Conservation (phyloP, 2,888 invertebrate species). For the Melipona beecheii region DNA sequence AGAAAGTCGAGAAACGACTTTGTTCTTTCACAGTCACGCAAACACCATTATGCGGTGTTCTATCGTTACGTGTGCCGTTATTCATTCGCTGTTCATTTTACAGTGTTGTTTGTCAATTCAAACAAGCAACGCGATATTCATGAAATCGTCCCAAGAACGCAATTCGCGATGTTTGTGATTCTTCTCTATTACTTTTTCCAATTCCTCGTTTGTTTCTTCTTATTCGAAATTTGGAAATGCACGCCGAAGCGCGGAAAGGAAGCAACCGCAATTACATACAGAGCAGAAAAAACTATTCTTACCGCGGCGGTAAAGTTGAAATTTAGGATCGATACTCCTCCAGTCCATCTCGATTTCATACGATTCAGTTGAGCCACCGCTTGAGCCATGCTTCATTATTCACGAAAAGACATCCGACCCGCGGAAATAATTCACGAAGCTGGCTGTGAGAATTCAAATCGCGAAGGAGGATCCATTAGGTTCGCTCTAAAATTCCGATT, state of each 20-base stretch:
- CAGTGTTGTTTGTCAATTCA: conserved; percentile 66
- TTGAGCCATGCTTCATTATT: conserved; percentile 61
- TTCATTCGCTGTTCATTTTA: conserved; percentile 21
- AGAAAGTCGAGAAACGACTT: conserved; percentile 76
- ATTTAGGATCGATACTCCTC: conserved; percentile 33
- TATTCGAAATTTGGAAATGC: background rate
- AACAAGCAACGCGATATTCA: conserved; percentile 67
- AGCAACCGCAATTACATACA: background rate
- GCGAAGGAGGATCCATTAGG: conserved; percentile 69
- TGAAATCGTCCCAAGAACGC: conserved; percentile 45
- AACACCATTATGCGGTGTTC: conserved; percentile 52
- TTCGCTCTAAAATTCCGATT: conserved; percentile 71
- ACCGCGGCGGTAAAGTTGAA: background rate
- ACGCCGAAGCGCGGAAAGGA: background rate
- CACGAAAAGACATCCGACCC: conserved; percentile 57
- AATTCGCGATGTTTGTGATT: background rate
- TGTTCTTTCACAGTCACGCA: conserved; percentile 76
- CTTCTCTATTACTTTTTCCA: background rate
- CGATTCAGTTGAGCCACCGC: conserved; percentile 40
- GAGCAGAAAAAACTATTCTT: background rate
- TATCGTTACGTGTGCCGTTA: background rate
- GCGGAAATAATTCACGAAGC: conserved; percentile 64
- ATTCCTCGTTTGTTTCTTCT: background rate
- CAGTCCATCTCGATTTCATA: conserved; percentile 40
- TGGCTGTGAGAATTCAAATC: conserved; percentile 60